Evolutionary conservation across 30 jellyfish, hydroid and myxozoan genomes (phyloP), one percentile per base, ranked within the genome.

Genomic region (Pseudorhiza aurosa): DNA sequence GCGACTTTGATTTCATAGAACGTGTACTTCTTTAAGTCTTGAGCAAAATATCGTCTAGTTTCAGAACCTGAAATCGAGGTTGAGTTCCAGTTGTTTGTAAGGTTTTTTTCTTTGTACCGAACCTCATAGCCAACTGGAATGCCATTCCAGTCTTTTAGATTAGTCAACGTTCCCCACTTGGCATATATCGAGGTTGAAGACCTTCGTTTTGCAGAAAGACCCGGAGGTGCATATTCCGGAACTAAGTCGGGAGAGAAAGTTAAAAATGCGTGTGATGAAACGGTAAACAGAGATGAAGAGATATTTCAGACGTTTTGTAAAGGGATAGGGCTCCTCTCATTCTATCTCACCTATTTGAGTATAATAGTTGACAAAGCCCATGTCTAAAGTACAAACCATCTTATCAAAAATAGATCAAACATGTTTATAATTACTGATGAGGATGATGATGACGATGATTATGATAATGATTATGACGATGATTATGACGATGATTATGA

Each of bases 171-270:
- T 21, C 73, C 57, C 89, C 89, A 77, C 33, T 17, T 57, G 11
- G 45, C 65, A 12, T 30, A 39, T 42, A 77, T 77, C 19, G 65
- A 14, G 4, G 80, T 58, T 46, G 89, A 77, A 0, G 89, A 32
- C 32, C 11, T 24, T 21, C 18, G 18, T 18, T 11, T 11, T 27
- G 72, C 63, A 14, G 27, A 21, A 24, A 62, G 32, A 19, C 49
- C 35, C 22, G 56, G 64, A 59, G 89, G 89, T 1, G 82, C 77
- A 17, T 60, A 44, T 19, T 77, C 89, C 26, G 89, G 89, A 6
- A 77, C 89, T 77, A 26, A 19, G n/a, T n/a, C n/a, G n/a, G n/a
- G n/a, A n/a, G n/a, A n/a, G n/a, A n/a, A n/a, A n/a, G n/a, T n/a
- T n/a, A n/a, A n/a, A n/a, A n/a, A n/a, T n/a, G n/a, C n/a, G n/a